A percentile compares a stretch with the other conserved stretches of the same genome.
These are phyloP conservation scores for Catocala fraxini DNA, from an alignment of 2,888 invertebrate genomes.

Conservation along the genomic window DNA sequence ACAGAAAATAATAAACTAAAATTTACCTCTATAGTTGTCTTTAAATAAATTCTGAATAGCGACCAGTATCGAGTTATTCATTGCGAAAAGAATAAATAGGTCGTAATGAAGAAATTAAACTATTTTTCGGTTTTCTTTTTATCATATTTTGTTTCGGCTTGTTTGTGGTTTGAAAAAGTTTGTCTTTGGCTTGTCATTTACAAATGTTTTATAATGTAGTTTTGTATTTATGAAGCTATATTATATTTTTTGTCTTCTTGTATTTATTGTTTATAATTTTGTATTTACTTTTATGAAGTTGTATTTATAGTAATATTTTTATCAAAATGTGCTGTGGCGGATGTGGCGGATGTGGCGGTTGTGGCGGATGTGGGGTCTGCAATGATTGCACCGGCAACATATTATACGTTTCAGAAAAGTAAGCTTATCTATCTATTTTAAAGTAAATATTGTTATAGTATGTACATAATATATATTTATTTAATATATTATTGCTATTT, in stretches of 20 bases:
- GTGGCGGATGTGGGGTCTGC: slow-evolving; percentile 30
- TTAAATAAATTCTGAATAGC: too few species aligned
- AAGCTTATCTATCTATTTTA: slow-evolving; percentile 3
- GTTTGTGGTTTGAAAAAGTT: too few species aligned
- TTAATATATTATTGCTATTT: too few species aligned
- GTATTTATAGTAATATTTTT: slow-evolving; percentile 8
- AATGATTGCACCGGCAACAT: slow-evolving; percentile 46
- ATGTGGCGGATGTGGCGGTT: slow-evolving; percentile 2
- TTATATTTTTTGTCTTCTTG: not conserved
- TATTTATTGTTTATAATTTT: not conserved
- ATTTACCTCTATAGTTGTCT: too few species aligned
- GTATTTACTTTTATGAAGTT: slow-evolving; percentile 4
- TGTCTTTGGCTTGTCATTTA: too few species aligned
- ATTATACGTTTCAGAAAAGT: slow-evolving; percentile 60
- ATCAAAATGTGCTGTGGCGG: slow-evolving; percentile 45
- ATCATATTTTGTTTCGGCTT: not conserved
- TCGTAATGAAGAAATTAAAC: too few species aligned
- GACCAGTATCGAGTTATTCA: too few species aligned
- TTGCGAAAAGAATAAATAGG: too few species aligned
- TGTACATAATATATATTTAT: too few species aligned
- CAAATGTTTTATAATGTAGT: not conserved
- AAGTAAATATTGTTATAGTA: not conserved
- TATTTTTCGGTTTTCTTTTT: too few species aligned
- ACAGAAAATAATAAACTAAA: not conserved
- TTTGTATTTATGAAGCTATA: not conserved